Evolutionary conservation across 2,797 vertebrate genomes (phyloP).

Genomic region (Acropternis orthonyx): DNA sequence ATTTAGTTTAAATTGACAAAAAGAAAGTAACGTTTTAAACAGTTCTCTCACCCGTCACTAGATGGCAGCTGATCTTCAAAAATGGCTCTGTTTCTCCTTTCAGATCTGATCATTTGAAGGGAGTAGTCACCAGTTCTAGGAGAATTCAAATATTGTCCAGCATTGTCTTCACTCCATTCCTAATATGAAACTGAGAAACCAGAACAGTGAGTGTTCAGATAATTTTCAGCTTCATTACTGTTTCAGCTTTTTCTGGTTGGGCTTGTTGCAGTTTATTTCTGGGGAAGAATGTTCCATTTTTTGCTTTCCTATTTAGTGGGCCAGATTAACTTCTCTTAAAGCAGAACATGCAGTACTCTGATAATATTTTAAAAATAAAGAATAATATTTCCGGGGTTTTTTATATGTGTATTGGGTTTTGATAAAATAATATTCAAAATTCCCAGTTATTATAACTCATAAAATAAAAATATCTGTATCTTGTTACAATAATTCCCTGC

Average conservation of each 20-base stretch:
- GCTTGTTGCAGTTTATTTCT: background rate
- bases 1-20: background rate
- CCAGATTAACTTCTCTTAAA: background rate
- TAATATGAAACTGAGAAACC: background rate
- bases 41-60: constrained; percentile 40
- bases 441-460: background rate
- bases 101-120: background rate
- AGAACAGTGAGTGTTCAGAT: background rate
- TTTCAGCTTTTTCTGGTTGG: background rate
- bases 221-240: background rate
- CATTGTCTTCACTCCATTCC: background rate
- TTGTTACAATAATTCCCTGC: background rate
- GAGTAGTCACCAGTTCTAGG: background rate
- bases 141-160: background rate
- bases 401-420: background rate
- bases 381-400: background rate
- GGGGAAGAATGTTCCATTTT: background rate
- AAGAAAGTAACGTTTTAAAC: background rate
- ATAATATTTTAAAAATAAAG: background rate
- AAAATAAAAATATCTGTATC: background rate
- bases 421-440: background rate
- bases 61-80: constrained; percentile 67
- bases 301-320: background rate
- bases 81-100: constrained; percentile 18
- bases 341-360: background rate